Conservation (phyloP, 2,797 vertebrate species). For the Acanthurus lineatus region DNA sequence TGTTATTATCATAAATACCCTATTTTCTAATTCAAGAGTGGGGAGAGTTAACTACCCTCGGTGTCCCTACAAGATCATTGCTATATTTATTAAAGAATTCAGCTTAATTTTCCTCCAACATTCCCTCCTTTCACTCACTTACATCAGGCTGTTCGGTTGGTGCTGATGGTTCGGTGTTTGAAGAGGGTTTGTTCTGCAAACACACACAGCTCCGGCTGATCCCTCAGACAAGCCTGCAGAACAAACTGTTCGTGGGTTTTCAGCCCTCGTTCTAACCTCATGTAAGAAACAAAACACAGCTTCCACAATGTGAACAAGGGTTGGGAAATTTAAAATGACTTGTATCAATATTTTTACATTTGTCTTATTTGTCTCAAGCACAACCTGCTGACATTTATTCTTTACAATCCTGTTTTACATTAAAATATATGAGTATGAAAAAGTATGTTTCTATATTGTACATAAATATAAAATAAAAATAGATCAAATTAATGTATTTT, state of each 20-base stretch:
- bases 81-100: not conserved
- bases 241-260: slow-evolving; percentile 39
- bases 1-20: no score
- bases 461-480: no score
- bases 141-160: not conserved
- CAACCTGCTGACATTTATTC: not conserved
- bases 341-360: not conserved
- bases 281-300: not conserved
- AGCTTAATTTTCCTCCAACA: not conserved
- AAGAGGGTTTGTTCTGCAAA: not conserved
- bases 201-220: not conserved
- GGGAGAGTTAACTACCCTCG: no score
- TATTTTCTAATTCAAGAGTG: no score
- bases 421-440: not conserved
- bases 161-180: no score
- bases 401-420: not conserved
- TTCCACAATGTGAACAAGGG: not conserved
- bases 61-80: no score
- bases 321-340: not conserved
- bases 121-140: not conserved
- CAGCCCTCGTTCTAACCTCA: not conserved
- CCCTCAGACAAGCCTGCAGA: slow-evolving; percentile 5
- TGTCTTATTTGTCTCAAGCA: no score
- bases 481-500: no score
- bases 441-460: no score